Evolutionary conservation across 2,888 invertebrate genomes (phyloP).

Genomic region (Brenthis daphne): DNA sequence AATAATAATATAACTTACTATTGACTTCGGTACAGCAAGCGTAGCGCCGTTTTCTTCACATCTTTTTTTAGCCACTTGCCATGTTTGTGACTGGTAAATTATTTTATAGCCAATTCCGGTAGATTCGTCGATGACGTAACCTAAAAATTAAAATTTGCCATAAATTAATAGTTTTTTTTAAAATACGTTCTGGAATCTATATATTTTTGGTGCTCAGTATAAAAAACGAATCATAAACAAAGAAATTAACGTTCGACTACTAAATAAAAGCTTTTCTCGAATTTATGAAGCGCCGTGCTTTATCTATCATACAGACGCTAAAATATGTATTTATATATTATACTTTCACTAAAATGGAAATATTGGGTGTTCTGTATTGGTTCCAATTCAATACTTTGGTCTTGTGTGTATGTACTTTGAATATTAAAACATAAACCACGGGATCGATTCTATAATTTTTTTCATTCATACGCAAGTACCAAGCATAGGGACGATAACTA

Average conservation of each 20-base stretch:
- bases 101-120: slow-evolving; percentile 54
- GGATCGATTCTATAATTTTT: too few relatives aligned
- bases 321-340: slow-evolving; percentile 13
- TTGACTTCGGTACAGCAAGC: slow-evolving; percentile 63
- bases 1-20: slow-evolving; percentile 46
- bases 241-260: slow-evolving; percentile 1
- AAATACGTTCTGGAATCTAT: background rate
- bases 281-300: slow-evolving; percentile 4
- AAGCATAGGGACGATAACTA: too few relatives aligned
- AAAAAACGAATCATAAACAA: background rate
- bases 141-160: slow-evolving; percentile 44
- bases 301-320: slow-evolving; percentile 1
- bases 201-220: background rate
- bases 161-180: background rate
- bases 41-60: slow-evolving; percentile 52
- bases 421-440: too few relatives aligned
- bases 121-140: slow-evolving; percentile 48
- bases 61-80: slow-evolving; percentile 51
- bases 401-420: too few relatives aligned
- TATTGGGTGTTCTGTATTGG: too few relatives aligned
- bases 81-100: slow-evolving; percentile 54
- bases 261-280: background rate
- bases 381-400: too few relatives aligned
- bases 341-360: too few relatives aligned
- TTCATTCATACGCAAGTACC: too few relatives aligned